A percentile compares a stretch with the other conserved stretches of the same genome.
Conservation (phyloP, 2,888 invertebrate species). For the Harpagoxenus sublaevis region DNA sequence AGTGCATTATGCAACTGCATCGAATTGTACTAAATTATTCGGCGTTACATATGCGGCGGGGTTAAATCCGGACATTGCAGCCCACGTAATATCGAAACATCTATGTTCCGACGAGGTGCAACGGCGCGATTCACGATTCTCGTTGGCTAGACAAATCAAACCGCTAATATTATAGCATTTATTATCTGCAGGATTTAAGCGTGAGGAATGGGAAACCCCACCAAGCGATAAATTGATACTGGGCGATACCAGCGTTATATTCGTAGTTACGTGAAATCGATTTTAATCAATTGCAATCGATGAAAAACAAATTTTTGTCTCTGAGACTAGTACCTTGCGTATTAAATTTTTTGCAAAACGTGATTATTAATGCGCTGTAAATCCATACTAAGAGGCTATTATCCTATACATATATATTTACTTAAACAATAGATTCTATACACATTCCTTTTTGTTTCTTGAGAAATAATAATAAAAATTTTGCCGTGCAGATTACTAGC, state of each 20-base stretch:
- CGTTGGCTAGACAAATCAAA: slow-evolving; percentile 64
- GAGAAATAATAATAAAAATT: background rate
- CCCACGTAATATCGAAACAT: slow-evolving; percentile 34
- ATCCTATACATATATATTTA: too few relatives aligned
- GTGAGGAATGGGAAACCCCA: slow-evolving; percentile 67
- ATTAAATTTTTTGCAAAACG: background rate
- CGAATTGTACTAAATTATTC: slow-evolving; percentile 51
- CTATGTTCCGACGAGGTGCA: background rate
- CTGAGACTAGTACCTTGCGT: background rate
- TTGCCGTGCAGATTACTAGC: slow-evolving; percentile 10
- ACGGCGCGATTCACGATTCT: slow-evolving; percentile 36
- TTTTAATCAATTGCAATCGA: slow-evolving; percentile 32
- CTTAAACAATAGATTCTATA: too few relatives aligned
- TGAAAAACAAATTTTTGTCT: slow-evolving; percentile 58
- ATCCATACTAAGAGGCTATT: background rate
- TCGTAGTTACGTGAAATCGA: slow-evolving; percentile 26
- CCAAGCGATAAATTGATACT: slow-evolving; percentile 67
- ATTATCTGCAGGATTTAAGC: slow-evolving; percentile 67
- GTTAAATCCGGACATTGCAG: slow-evolving; percentile 43
- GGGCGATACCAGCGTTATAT: slow-evolving; percentile 58
- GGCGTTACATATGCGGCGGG: slow-evolving; percentile 25
- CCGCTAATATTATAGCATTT: slow-evolving; percentile 71
- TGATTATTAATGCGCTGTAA: background rate
- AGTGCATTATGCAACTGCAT: slow-evolving; percentile 34
- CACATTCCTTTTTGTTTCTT: too few relatives aligned